Base-by-base conservation (phyloP, 1,140 invertebrate species). In the Laupala kohalensis region DNA sequence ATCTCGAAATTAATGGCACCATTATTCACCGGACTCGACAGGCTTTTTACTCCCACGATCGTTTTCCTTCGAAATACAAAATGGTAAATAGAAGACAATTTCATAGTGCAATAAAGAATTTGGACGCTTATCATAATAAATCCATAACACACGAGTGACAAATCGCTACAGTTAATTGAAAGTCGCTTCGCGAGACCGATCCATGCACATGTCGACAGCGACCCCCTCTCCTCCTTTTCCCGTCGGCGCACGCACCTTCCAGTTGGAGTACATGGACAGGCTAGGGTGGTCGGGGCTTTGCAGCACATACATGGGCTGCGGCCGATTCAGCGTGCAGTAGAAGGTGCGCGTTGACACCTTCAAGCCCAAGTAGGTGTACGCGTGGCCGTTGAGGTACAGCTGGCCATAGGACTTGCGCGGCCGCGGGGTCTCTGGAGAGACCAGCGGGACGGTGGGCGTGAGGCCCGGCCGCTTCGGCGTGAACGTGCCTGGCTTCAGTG, bases 191-290 rank as follows among this genome's bases (percentile, higher is more conserved):
- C n/a, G n/a, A n/a, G n/a, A n/a, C n/a, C n/a, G n/a, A n/a, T n/a
- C n/a, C n/a, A n/a, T n/a, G n/a, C n/a, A n/a, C n/a, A n/a, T n/a
- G n/a, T n/a, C n/a, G n/a, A n/a, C n/a, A n/a, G n/a, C n/a, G n/a
- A n/a, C n/a, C n/a, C n/a, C n/a, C n/a, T n/a, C n/a, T n/a, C n/a
- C n/a, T n/a, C n/a, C n/a, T n/a, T n/a, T n/a, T n/a, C n/a, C 37
- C 26, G n/a, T n/a, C 13, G 5, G 9, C 30, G 68, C 29, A 63
- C 74, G 74, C 74, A 85, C 81, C 81, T 93, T 90, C 96, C 96
- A 99, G 79, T 98, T 96, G 12, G 94, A 97, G 78, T 99, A 99
- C 96, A 99, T 99, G 19, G 95, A 97, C 62, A 98, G 82, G 76
- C 91, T 93, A 74, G 93, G 90, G 79, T 95, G 92, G 78, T 94